Percentiles rank a stretch among this genome's conserved stretches.
phyloP scores from a whole-genome alignment of 2,888 invertebrate species.

The Habrosyne pyritoides region DNA sequence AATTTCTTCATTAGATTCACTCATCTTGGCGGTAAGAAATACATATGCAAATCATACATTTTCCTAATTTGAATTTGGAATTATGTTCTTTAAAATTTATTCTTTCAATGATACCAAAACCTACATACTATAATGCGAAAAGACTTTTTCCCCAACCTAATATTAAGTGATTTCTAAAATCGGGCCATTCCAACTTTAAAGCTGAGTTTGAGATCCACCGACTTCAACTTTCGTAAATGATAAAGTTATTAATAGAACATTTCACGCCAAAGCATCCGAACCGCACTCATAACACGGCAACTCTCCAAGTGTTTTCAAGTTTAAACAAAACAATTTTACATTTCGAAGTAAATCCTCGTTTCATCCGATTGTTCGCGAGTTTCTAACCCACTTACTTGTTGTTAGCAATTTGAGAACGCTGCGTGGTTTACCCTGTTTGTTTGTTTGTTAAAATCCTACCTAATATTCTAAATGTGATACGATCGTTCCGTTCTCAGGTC shows the following conservation, averaged over 20 bases:
- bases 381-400: slow-evolving; percentile 5
- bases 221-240: not conserved
- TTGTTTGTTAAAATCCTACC: not conserved
- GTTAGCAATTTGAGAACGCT: not conserved
- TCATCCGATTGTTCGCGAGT: slow-evolving; percentile 2
- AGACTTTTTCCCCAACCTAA: too few species aligned
- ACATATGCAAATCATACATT: too few species aligned
- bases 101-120: too few species aligned
- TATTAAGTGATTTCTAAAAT: too few species aligned
- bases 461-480: not conserved
- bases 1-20: too few species aligned
- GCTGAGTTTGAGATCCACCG: too few species aligned
- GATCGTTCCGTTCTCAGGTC: not conserved
- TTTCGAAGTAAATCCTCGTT: slow-evolving; percentile 4
- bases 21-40: too few species aligned
- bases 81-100: too few species aligned
- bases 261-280: not conserved
- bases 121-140: too few species aligned
- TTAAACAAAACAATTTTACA: slow-evolving; percentile 9
- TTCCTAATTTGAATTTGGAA: too few species aligned
- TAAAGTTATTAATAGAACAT: not conserved
- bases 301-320: slow-evolving; percentile 5
- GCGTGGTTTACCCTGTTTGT: not conserved
- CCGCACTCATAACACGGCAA: not conserved
- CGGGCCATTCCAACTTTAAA: too few species aligned